Evolutionary conservation across 2,797 vertebrate species (phyloP).

Genomic region (Mionectes olivaceus): DNA sequence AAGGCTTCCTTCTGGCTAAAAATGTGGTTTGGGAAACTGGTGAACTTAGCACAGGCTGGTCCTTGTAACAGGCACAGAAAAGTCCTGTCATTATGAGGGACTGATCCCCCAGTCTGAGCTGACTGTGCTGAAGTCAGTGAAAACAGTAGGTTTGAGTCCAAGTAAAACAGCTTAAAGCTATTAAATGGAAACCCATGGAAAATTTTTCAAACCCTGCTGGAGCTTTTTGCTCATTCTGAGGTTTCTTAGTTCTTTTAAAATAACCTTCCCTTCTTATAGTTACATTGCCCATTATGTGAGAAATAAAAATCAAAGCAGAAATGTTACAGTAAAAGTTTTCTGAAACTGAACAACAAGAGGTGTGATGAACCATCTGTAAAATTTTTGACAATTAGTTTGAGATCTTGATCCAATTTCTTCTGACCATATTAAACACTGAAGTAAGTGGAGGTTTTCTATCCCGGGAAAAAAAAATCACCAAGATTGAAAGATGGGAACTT

Average conservation of each 20-base stretch:
- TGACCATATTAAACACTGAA: neutral
- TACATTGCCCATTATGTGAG: neutral
- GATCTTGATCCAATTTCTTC: conserved; percentile 27
- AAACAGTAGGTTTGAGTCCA: neutral
- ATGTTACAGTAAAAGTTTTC: neutral
- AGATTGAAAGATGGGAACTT: neutral
- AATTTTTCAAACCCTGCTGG: neutral
- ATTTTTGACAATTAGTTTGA: conserved; percentile 48
- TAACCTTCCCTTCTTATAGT: neutral
- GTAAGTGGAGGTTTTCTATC: neutral
- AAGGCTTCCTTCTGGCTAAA: neutral
- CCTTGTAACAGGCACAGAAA: neutral
- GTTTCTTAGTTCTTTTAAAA: neutral
- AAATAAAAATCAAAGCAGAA: neutral
- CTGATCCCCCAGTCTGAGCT: neutral
- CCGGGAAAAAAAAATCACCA: neutral
- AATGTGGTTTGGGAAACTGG: neutral
- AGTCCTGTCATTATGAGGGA: neutral
- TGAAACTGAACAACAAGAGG: conserved; percentile 34
- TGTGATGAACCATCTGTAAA: conserved; percentile 56
- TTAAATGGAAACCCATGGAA: neutral
- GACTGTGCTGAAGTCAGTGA: neutral
- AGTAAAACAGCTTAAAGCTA: neutral
- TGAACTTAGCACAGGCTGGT: neutral
- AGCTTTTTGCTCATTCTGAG: neutral